Base-by-base conservation (phyloP, 1,140 invertebrate genomes). In the Sarcophaga peregrina region DNA sequence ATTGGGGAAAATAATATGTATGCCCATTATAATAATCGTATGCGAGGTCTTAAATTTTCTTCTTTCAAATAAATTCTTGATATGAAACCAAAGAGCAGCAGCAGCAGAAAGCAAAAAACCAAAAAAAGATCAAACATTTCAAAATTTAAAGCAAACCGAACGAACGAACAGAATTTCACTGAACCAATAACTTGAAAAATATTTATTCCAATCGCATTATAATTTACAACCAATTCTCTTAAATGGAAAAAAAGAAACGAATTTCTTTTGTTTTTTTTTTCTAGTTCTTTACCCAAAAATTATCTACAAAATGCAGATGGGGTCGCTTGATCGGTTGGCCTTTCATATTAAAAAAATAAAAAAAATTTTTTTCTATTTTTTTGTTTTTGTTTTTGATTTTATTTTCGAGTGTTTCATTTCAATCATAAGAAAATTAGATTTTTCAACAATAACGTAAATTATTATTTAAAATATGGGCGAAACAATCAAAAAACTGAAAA, bases 11-110 rank as follows among this genome's bases (percentile, higher is more conserved):
- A 37, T n/a, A 37, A 1, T 2, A 37, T 2, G 50, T 68, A 37
- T 68, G 25, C 75, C 68, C 83, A 83, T 83, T 83, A 83, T 74
- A 83, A 83, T 83, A 72, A 78, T 83, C 78, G 81, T 81, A 74
- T 75, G 75, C 72, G 81, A 81, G 83, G 72, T 83, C 72, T 83
- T 83, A 81, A 83, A 83, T 62, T 83, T 58, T 58, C 8, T 17
- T 48, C 50, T 50, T 25, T 54, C n/a, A 58, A 62, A 46, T 2
- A 76, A 76, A 76, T 47, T 76, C n/a, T 45, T 54, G 50, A 54
- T 45, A 58, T 10, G 78, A 80, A 80, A 37, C 8, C 20, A 50
- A 80, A 80, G n/a, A 15, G 20, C 58, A 81, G 48, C 17, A 72
- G 37, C 20, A 9, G 13, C 8, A 74, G 45, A 52, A 78, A 48